Evolutionary conservation across 2,888 invertebrate species (phyloP), one percentile per base, ranked within the genome.

Genomic region (Thera obeliscata): DNA sequence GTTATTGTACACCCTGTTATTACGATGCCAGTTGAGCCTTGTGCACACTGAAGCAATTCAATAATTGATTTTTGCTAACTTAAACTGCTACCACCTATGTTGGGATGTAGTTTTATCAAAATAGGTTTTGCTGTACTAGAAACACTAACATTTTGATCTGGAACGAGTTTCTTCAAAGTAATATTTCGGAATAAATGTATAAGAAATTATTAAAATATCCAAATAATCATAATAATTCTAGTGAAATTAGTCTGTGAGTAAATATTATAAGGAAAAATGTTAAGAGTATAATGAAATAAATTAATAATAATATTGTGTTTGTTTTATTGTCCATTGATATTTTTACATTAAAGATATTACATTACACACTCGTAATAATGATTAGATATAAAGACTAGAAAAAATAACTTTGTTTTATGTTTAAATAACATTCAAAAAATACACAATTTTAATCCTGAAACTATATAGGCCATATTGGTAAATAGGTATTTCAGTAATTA

Each of bases 281-380:
- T 93, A 93, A 85, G 89, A 93, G 85, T 92, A 92, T 91, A 91
- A 91, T 91, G 82, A 90, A 92, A 87, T 91, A 89, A 91, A 90
- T 80, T 86, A 88, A 89, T 85, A 79, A 86, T 80, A 87, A 83
- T 79, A 77, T 74, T 38, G 61, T 43, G 5, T 6, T 68, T 67
- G 67, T 75, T 74, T 76, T 72, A 72, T 72, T 66, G 55, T 11
- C 43, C 12, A 50, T 38, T 33, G 0, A 22, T 36, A 48, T 56
- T 62, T 55, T 4, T 55, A 36, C 36, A 54, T 3, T 33, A 52
- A 11, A 35, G 9, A 54, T 9, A 11, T 54, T 36, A 56, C 12
- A 38, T 50, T 36, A 38, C 55, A 56, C 36, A 55, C 36, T 36
- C 36, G 8, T 55, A 36, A 55, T 55, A 36, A 55, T 8, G 2